Percentiles rank a stretch among this genome's conserved stretches.
phyloP scores from a whole-genome alignment of 2,888 invertebrate species.

The Cartodere bifasciata region DNA sequence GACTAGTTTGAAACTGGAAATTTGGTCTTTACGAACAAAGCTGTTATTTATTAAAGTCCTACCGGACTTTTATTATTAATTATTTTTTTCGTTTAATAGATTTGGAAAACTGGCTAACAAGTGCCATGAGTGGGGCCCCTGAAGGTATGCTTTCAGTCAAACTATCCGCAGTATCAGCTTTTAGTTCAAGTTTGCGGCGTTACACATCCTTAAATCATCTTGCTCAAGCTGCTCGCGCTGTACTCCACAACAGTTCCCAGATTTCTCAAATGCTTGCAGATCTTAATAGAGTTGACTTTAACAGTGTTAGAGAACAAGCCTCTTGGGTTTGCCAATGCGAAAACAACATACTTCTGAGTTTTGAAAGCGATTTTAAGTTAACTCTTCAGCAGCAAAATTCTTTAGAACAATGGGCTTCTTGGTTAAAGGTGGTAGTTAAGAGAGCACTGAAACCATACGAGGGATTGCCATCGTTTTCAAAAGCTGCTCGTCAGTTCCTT shows the following conservation, averaged over 20 bases:
- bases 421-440: constrained; percentile 91
- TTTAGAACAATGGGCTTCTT: constrained; percentile 94
- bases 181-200: constrained; percentile 87
- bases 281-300: constrained; percentile 94
- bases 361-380: constrained; percentile 89
- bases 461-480: constrained; percentile 68
- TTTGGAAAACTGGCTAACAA: constrained; percentile 76
- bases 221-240: constrained; percentile 86
- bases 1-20: too few relatives aligned
- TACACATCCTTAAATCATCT: constrained; percentile 97
- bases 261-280: constrained; percentile 95
- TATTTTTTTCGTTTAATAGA: too few relatives aligned
- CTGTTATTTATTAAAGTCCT: too few relatives aligned
- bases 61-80: too few relatives aligned
- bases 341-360: constrained; percentile 55
- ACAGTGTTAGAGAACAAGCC: constrained; percentile 86
- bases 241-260: constrained; percentile 87
- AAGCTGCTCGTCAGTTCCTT: constrained; percentile 82
- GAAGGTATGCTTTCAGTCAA: constrained; percentile 70
- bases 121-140: constrained; percentile 74
- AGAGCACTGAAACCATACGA: constrained; percentile 81
- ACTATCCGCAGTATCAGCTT: constrained; percentile 74
- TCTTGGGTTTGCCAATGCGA: constrained; percentile 98
- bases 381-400: constrained; percentile 85
- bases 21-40: too few relatives aligned